Percentiles rank a stretch among this genome's conserved stretches.
phyloP scores from a whole-genome alignment of 2,797 vertebrate species.

The Hyperoplus lanceolatus region DNA sequence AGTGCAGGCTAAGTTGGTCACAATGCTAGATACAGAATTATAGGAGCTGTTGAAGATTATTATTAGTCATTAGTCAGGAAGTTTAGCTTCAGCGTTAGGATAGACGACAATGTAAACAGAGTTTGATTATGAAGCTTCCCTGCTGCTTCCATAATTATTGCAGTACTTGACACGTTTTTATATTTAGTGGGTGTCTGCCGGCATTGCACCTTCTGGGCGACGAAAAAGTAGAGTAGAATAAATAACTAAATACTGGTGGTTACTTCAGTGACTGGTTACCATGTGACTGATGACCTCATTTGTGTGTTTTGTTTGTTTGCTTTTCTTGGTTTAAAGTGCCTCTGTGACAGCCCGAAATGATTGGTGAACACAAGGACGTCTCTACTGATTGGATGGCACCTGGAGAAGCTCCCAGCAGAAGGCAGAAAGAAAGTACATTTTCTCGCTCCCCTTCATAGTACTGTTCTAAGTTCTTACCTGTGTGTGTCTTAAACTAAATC shows the following conservation, averaged over 20 bases:
- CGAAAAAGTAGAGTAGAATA: too few species aligned
- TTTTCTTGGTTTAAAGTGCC: conserved; percentile 68
- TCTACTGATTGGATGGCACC: conserved; percentile 28
- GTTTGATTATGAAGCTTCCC: not conserved
- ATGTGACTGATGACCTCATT: conserved; percentile 21
- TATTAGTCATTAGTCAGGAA: too few species aligned
- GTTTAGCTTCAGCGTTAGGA: too few species aligned
- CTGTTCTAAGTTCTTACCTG: conserved; percentile 71
- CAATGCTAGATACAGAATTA: not conserved
- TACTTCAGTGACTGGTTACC: not conserved
- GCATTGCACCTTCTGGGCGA: too few species aligned
- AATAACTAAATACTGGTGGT: not conserved
- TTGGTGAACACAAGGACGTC: conserved; percentile 45
- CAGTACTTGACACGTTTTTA: not conserved
- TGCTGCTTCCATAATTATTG: not conserved
- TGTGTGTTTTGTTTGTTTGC: conserved; percentile 6
- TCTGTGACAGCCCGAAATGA: conserved; percentile 73
- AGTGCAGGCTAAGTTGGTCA: not conserved
- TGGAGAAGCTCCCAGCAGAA: conserved; percentile 39
- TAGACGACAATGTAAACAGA: not conserved
- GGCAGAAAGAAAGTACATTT: conserved; percentile 15
- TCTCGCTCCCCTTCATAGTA: conserved; percentile 48
- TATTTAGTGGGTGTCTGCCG: too few species aligned
- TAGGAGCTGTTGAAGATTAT: not conserved
- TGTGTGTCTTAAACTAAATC: conserved; percentile 79